These are phyloP conservation scores for Ctenoplectra terminalis DNA, from an alignment of 1,140 invertebrate species.

Conservation along the genomic window DNA sequence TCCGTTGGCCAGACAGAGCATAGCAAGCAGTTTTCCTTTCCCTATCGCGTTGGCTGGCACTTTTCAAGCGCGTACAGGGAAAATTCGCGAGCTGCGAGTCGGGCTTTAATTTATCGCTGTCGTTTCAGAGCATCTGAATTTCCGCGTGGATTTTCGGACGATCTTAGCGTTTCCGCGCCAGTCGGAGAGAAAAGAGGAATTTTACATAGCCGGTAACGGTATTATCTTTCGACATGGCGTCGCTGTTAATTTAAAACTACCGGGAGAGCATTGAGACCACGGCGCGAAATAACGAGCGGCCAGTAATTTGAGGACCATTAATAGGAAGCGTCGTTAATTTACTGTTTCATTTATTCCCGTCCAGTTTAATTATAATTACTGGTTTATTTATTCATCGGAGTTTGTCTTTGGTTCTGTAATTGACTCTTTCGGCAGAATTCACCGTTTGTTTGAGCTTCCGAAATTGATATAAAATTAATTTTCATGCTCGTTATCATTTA, in stretches of 20 bases:
- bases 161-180: slow-evolving; percentile 36
- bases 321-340: slow-evolving; percentile 33
- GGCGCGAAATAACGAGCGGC: slow-evolving; percentile 32
- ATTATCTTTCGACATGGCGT: slow-evolving; percentile 34
- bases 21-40: slow-evolving; percentile 20
- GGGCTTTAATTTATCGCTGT: slow-evolving; percentile 37
- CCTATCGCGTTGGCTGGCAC: background rate
- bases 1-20: slow-evolving; percentile 53
- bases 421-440: background rate
- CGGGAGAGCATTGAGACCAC: slow-evolving; percentile 1
- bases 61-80: slow-evolving; percentile 33
- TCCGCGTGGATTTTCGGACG: slow-evolving; percentile 36
- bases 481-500: background rate
- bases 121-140: slow-evolving; percentile 44
- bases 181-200: background rate
- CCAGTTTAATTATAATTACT: background rate
- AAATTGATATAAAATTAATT: background rate
- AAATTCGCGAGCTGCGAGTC: slow-evolving; percentile 31
- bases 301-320: slow-evolving; percentile 16
- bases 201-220: slow-evolving; percentile 20
- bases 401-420: background rate
- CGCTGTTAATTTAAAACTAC: slow-evolving; percentile 45
- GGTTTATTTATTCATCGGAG: background rate
- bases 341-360: slow-evolving; percentile 27
- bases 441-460: background rate